These are phyloP conservation scores for Caenorhabditis elegans DNA, from an alignment of 1,140 invertebrate species.

Conservation along the genomic window WBcel235 BX284603.4:11092501-11093000, in stretches of 20 bases:
- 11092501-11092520: too few species aligned
- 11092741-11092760: slow-evolving; percentile 68
- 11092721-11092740: slow-evolving; percentile 71
- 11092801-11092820: slow-evolving; percentile 83
- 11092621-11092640: slow-evolving; percentile 56
- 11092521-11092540: too few species aligned
- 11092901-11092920: slow-evolving; percentile 83
- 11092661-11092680: slow-evolving; percentile 55
- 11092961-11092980: slow-evolving; percentile 75
- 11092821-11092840: slow-evolving; percentile 87
- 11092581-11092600: too few species aligned
- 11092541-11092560: too few species aligned
- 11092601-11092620: too few species aligned
- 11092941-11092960: slow-evolving; percentile 84
- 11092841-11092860: slow-evolving; percentile 85
- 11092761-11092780: slow-evolving; percentile 67
- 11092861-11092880: slow-evolving; percentile 70
- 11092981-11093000: slow-evolving; percentile 94
- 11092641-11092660: slow-evolving; percentile 58
- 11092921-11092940: slow-evolving; percentile 90
- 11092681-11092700: slow-evolving; percentile 55
- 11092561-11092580: too few species aligned
- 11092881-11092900: slow-evolving; percentile 70
- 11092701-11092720: slow-evolving; percentile 41
- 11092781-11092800: slow-evolving; percentile 81